Evolutionary conservation across 2,888 invertebrate genomes (phyloP), one percentile per base, ranked within the genome.

Genomic region (Orthosia gothica): DNA sequence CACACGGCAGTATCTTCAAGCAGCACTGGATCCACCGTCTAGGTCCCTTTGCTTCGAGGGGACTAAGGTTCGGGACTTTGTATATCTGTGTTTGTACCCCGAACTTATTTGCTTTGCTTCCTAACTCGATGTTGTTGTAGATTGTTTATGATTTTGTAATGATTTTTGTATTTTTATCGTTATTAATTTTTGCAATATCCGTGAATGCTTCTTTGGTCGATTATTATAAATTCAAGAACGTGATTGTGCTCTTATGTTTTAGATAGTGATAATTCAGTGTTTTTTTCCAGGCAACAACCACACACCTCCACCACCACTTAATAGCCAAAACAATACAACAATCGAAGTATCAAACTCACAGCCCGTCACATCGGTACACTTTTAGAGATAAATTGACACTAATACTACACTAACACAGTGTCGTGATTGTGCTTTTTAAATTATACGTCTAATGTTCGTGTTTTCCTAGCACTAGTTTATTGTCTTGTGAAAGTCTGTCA

Each of bases 231-330:
- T 59, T 69, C n/a, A 61, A 77, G 18, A 58, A 23, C 68, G 66
- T 70, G 57, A 79, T 74, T 55, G 65, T 76, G 40, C 63, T 73
- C 69, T 74, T 77, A 67, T 76, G 68, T 86, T 83, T 64, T 88
- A 85, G 80, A 75, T 87, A 79, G 82, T 90, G 79, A 89, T 80
- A 76, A 77, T 68, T 76, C 45, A 83, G 83, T 84, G 87, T 89
- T 91, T 90, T 90, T 90, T 96, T 96, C 89, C 96, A 96, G 96
- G 95, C 90, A 92, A 94, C 90, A 93, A 94, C 89, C 92, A 92
- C 86, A 91, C 92, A 91, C 92, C 83, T 68, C 71, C 78, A 70
- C 72, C 89, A 88, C 87, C 93, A 91, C 91, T 90, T 84, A 91
- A 90, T 89, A 88, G 89, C 89, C 93, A 91, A 93, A 93, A 92